Conservation (phyloP, 2,797 vertebrate species). For the Cebuella pygmaea region DNA sequence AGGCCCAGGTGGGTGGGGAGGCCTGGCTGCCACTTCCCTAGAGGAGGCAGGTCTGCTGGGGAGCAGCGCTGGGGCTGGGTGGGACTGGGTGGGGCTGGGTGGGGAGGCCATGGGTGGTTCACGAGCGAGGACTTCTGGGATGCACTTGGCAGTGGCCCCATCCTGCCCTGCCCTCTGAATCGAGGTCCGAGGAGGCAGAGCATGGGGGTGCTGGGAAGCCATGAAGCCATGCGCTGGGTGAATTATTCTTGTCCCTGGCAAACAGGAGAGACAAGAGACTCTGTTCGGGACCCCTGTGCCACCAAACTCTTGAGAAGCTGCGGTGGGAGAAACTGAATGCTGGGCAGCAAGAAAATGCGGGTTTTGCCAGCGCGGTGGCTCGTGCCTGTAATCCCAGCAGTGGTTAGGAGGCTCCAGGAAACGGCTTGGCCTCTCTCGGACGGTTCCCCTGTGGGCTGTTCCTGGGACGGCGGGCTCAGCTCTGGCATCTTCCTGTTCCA, state of each 20-base stretch:
- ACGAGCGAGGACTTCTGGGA: neutral
- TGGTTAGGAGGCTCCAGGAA: fast-evolving
- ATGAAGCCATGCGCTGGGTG: neutral
- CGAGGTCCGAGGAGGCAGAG: neutral
- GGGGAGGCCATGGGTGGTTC: neutral
- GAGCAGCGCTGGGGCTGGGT: fast-evolving
- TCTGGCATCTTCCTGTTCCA: neutral
- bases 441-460: too few relatives aligned
- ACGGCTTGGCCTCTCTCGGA: fast-evolving
- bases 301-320: neutral
- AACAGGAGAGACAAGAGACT: too few relatives aligned
- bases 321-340: neutral
- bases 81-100: too few relatives aligned
- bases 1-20: neutral
- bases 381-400: too few relatives aligned
- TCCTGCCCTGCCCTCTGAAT: neutral
- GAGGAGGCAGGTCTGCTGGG: neutral
- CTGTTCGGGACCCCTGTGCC: fast-evolving
- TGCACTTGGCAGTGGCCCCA: fast-evolving
- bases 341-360: fast-evolving
- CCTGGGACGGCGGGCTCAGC: neutral
- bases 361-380: too few relatives aligned
- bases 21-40: too few relatives aligned
- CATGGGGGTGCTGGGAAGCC: fast-evolving
- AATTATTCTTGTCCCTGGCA: neutral